These are phyloP conservation scores for Paracentrotus lividus DNA, from an alignment of 53 echinoderm and acorn worm genomes.

Conservation along the genomic window DNA sequence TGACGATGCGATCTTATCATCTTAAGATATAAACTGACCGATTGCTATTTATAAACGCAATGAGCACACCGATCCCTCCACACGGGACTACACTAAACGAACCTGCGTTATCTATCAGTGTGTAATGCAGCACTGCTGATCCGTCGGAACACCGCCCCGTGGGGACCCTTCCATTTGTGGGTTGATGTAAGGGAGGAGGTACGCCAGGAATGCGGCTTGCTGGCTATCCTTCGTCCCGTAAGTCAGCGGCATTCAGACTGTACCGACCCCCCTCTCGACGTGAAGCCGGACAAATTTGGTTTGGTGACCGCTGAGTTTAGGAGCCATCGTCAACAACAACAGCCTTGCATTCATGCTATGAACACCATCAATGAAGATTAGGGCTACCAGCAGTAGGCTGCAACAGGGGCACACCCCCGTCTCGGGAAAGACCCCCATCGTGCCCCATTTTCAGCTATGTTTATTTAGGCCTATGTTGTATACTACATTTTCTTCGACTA, in stretches of 20 bases:
- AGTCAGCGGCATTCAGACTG: background rate
- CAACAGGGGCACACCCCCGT: too few relatives aligned
- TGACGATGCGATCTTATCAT: background rate
- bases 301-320: slow-evolving; percentile 28
- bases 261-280: background rate
- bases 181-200: slow-evolving; percentile 24
- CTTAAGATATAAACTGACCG: slow-evolving; percentile 4
- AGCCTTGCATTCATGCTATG: slow-evolving; percentile 28
- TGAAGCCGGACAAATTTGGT: slow-evolving; percentile 37
- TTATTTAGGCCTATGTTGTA: background rate
- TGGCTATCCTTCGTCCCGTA: background rate
- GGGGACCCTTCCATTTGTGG: slow-evolving; percentile 33
- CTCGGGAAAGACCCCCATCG: background rate
- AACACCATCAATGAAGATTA: slow-evolving; percentile 8
- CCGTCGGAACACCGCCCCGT: background rate
- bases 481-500: background rate
- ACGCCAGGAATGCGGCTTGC: slow-evolving; percentile 20
- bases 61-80: background rate
- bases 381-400: background rate
- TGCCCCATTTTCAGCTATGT: too few relatives aligned
- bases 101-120: background rate
- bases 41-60: slow-evolving; percentile 13
- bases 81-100: background rate
- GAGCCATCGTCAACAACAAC: slow-evolving; percentile 20
- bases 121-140: slow-evolving; percentile 14